Percentiles rank a stretch among this genome's conserved stretches.
Conservation (phyloP, 2,888 invertebrate genomes). For the Geotrupes spiniger region DNA sequence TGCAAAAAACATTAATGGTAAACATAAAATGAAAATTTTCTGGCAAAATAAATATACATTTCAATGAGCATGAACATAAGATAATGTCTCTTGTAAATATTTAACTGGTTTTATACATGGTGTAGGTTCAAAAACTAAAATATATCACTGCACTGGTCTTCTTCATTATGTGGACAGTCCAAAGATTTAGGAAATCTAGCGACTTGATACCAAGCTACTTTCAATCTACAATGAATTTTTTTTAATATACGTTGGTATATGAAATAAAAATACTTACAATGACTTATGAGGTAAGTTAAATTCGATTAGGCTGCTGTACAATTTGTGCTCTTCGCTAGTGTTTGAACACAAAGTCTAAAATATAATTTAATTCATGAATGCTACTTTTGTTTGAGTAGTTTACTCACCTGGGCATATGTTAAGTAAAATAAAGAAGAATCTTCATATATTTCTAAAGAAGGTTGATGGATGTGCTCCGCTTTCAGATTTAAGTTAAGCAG, state of each 20-base stretch:
- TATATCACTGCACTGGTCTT: conserved; percentile 33
- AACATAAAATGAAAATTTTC: background rate
- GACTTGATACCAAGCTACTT: conserved; percentile 42
- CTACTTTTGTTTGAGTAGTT: background rate
- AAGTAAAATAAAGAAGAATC: conserved; percentile 56
- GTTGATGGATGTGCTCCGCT: conserved; percentile 47
- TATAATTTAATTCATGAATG: conserved; percentile 13
- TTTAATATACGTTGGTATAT: conserved; percentile 13
- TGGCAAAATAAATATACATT: background rate
- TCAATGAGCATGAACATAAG: conserved; percentile 1
- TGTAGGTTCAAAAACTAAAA: conserved; percentile 24
- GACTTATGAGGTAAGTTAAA: conserved; percentile 45
- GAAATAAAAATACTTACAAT: conserved; percentile 41
- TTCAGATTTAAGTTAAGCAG: background rate
- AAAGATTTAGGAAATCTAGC: conserved; percentile 38
- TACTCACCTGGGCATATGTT: conserved; percentile 54
- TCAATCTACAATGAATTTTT: conserved; percentile 46
- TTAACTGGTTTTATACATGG: background rate
- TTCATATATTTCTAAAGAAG: conserved; percentile 51
- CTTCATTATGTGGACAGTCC: conserved; percentile 31
- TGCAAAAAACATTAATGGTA: conserved; percentile 12
- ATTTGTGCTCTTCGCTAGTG: conserved; percentile 43
- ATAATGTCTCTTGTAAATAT: conserved; percentile 10
- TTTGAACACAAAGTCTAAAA: conserved; percentile 48
- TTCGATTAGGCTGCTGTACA: conserved; percentile 46